Base-by-base conservation (phyloP, 2,888 invertebrate genomes). In the Ceriagrion tenellum region DNA sequence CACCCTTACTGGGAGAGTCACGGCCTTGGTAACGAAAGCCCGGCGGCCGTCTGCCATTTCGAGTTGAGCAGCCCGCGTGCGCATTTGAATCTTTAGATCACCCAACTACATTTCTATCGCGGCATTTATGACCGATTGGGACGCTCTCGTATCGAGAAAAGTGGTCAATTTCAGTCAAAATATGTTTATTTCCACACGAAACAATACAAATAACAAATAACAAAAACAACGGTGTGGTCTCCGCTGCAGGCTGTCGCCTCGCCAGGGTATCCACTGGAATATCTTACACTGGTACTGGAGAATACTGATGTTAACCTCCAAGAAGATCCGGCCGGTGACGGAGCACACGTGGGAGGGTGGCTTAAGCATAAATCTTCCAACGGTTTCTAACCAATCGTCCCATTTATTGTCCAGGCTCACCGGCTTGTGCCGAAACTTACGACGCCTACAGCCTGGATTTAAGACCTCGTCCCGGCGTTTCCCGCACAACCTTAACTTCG, bases 401-500 rank as follows among this genome's bases (percentile, higher is more conserved):
- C n/a, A n/a, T n/a, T n/a, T n/a, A n/a, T n/a, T n/a, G n/a, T n/a
- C n/a, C n/a, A n/a, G n/a, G n/a, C n/a, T n/a, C n/a, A n/a, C n/a
- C n/a, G n/a, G n/a, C n/a, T n/a, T n/a, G n/a, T n/a, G n/a, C n/a
- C n/a, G n/a, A n/a, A n/a, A n/a, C n/a, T n/a, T n/a, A n/a, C n/a
- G n/a, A n/a, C n/a, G n/a, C n/a, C 88, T n/a, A 13, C n/a, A 16
- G 88, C 35, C 88, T 40, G 88, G 88, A 35, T 88, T 40, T n/a
- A 88, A 88, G n/a, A 35, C 88, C 35, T 40, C 88, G 35, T 35
- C 4, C 18, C 35, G 20, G 18, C 30, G 88, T 88, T 88, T 88
- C 40, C 88, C 88, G 88, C n/a, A 88, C n/a, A 88, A 35, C 88
- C 88, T 30, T 40, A 88, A 35, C 6, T 88, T 35, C 35, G 88